Evolutionary conservation across 2,888 invertebrate species (phyloP), one percentile per base, ranked within the genome.

Genomic region (Parnassius orleans): DNA sequence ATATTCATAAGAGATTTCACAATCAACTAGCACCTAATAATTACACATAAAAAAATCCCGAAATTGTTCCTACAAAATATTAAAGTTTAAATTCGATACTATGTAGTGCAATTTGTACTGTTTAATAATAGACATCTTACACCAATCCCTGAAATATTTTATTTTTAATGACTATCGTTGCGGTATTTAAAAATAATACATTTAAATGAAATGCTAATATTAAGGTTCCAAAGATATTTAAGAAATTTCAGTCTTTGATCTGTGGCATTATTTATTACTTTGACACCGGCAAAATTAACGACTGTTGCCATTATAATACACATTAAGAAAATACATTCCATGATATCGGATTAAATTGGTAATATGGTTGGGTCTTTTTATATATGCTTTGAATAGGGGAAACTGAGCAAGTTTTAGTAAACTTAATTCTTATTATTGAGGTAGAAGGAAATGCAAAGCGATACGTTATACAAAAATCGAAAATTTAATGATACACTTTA

Each of bases 11-110:
- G 78, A 84, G 72, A 71, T 78, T 83, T 79, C 76, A 76, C 72
- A 79, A 74, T 75, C 69, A 81, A 74, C 79, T 86, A 87, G 87
- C 87, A 88, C 87, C 87, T 87, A 85, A 73, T 65, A 68, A 69
- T 70, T 65, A 69, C 65, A 63, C 64, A 60, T 66, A 56, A 67
- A 66, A 59, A 57, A 60, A 52, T 64, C 19, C 53, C 63, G 60
- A 53, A 59, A 55, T 41, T 61, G 43, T 54, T 52, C 51, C 43
- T 53, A 61, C 41, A 60, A 56, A 54, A 55, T 52, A 11, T 60
- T 47, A 55, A 57, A 66, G 41, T 51, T 68, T 72, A 75, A 69
- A 73, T 74, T 68, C 70, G 72, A 64, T 65, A 66, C 73, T 72
- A 66, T 69, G 67, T 70, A 71, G 70, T 66, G 70, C 63, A 71